Conservation (phyloP, 1,140 invertebrate genomes). For the Arion vulgaris region DNA sequence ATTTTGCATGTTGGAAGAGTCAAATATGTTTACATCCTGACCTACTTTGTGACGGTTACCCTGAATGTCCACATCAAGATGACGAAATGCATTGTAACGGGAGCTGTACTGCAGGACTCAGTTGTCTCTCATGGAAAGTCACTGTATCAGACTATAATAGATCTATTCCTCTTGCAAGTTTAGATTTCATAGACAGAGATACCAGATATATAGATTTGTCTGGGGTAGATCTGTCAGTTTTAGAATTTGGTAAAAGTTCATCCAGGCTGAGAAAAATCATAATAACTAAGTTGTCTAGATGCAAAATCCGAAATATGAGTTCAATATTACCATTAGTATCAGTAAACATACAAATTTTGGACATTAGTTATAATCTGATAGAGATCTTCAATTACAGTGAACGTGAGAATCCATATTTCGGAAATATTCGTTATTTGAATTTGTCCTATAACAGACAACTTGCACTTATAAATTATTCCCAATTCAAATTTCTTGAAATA, state of each 20-base stretch:
- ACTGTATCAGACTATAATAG: neutral
- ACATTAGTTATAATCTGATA: no score
- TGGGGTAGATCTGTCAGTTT: neutral
- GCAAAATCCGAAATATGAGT: neutral
- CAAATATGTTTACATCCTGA: no score
- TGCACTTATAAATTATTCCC: no score
- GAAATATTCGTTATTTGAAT: neutral
- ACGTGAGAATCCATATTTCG: neutral
- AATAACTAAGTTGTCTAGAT: neutral
- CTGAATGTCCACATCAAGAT: neutral
- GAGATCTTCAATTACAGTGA: no score
- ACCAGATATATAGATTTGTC: neutral
- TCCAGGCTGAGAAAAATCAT: neutral
- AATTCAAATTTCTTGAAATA: no score
- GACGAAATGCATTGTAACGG: neutral
- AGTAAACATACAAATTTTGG: neutral
- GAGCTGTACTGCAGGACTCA: neutral
- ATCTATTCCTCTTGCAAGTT: no score
- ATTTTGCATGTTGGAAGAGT: no score
- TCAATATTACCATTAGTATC: no score
- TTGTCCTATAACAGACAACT: no score
- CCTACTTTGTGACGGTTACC: no score
- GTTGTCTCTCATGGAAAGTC: neutral
- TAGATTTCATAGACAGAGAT: no score
- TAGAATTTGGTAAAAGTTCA: no score